These are phyloP conservation scores for Drosophila leonis DNA, from an alignment of 2,888 invertebrate genomes.

Conservation along the genomic window DNA sequence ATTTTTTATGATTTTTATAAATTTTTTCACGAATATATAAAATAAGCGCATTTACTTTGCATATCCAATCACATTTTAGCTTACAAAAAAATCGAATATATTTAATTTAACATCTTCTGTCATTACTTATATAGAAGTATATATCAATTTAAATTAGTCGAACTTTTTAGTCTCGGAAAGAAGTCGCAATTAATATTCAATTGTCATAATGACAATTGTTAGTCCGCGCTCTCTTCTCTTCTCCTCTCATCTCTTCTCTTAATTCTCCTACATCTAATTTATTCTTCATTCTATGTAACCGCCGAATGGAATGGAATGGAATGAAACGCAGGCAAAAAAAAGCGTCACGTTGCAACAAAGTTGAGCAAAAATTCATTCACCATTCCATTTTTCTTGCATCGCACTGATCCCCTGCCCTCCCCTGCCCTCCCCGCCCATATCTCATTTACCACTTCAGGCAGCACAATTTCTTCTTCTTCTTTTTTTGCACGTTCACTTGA, in stretches of 20 bases:
- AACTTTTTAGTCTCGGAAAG: conserved; percentile 5
- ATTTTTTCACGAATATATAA: too few species aligned
- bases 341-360: conserved; percentile 69
- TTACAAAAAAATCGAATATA: too few species aligned
- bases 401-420: background rate
- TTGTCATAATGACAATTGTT: conserved; percentile 71
- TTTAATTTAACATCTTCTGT: too few species aligned
- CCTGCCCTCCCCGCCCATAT: background rate
- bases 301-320: conserved; percentile 14
- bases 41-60: too few species aligned
- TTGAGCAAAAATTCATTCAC: conserved; percentile 47
- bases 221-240: background rate
- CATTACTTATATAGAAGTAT: background rate
- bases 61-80: too few species aligned
- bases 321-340: conserved; percentile 9
- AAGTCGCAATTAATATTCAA: conserved; percentile 62
- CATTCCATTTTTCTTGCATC: background rate
- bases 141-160: background rate
- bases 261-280: background rate
- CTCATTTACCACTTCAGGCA: conserved; percentile 28
- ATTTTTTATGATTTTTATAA: too few species aligned
- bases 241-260: conserved; percentile 7
- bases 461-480: conserved; percentile 24
- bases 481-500: conserved; percentile 42
- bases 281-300: conserved; percentile 14